These are phyloP conservation scores for Athene cunicularia DNA, from an alignment of 2,113 vertebrate species.

Conservation along the genomic window DNA sequence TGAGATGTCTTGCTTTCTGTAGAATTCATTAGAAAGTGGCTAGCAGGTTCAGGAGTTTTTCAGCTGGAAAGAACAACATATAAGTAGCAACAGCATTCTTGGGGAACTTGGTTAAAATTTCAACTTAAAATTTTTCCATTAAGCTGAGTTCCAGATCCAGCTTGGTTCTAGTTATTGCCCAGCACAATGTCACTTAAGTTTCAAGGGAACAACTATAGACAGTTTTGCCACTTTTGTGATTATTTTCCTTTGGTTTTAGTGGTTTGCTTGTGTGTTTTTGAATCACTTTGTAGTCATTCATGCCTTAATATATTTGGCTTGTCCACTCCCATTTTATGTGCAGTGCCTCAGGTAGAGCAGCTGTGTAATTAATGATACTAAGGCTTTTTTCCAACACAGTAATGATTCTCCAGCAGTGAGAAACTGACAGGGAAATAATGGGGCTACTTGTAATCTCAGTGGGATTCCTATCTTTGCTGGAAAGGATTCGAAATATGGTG, in stretches of 20 bases:
- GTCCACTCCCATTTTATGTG: not conserved
- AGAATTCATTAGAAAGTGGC: not conserved
- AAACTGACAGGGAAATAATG: constrained; percentile 44
- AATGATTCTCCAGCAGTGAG: constrained; percentile 27
- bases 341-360: not conserved
- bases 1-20: not conserved
- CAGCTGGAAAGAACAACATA: not conserved
- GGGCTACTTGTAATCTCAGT: constrained; percentile 38
- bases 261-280: not conserved
- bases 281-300: not conserved
- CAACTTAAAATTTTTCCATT: not conserved
- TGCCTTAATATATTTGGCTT: not conserved
- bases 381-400: not conserved
- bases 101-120: not conserved
- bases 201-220: fast-evolving
- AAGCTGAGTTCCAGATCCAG: not conserved
- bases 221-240: not conserved
- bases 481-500: not conserved
- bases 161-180: not conserved
- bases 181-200: not conserved
- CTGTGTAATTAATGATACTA: constrained; percentile 45
- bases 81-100: not conserved
- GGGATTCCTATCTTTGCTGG: constrained; percentile 13
- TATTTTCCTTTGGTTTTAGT: not conserved
- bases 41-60: not conserved